Conservation (phyloP, 2,797 vertebrate species). For the Danio tinwini region DNA sequence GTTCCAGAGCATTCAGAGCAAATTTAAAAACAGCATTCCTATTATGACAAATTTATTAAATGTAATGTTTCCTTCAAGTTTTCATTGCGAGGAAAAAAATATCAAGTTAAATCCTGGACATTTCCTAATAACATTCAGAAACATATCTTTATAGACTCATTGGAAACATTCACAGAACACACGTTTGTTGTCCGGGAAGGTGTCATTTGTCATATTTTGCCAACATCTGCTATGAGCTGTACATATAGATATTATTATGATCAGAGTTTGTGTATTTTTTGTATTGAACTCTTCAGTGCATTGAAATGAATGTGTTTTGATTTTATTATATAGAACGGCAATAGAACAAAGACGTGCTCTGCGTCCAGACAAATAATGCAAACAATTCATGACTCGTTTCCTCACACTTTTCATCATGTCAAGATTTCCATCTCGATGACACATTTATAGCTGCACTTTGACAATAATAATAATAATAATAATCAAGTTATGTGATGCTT, state of each 20-base stretch:
- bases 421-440: background rate
- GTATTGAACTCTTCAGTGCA: conserved; percentile 32
- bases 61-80: too few relatives aligned
- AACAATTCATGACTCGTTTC: background rate
- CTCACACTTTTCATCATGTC: background rate
- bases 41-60: too few relatives aligned
- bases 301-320: conserved; percentile 40
- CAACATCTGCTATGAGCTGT: conserved; percentile 50
- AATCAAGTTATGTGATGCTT: background rate
- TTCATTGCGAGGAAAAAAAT: too few relatives aligned
- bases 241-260: conserved; percentile 51
- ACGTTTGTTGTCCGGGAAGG: background rate
- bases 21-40: too few relatives aligned
- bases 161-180: too few relatives aligned
- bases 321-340: conserved; percentile 59
- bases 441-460: background rate
- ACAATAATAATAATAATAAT: background rate
- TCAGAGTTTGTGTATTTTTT: conserved; percentile 41
- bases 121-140: too few relatives aligned
- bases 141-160: too few relatives aligned
- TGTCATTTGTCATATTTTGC: conserved; percentile 31
- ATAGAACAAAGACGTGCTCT: conserved; percentile 35
- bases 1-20: too few relatives aligned
- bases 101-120: too few relatives aligned
- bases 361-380: background rate